Conservation (phyloP, 2,888 invertebrate genomes). For the Tipula vernalis region DNA sequence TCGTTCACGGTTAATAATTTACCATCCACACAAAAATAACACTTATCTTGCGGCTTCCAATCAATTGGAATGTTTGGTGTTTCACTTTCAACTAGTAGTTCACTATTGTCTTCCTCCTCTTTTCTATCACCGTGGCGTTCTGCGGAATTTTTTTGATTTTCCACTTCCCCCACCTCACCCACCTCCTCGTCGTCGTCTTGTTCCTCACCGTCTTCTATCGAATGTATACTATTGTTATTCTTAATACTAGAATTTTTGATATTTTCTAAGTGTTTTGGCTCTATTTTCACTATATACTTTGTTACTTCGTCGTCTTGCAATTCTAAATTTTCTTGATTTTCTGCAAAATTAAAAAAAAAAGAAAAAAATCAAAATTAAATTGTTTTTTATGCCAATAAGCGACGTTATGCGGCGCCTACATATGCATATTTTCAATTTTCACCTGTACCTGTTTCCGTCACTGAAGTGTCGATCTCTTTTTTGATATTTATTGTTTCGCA, state of each 20-base stretch:
- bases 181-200: not conserved
- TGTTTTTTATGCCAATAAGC: not conserved
- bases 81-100: slow-evolving; percentile 24
- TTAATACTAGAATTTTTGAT: slow-evolving; percentile 1
- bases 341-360: not conserved
- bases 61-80: slow-evolving; percentile 39
- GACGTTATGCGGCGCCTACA: no score
- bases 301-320: slow-evolving; percentile 20
- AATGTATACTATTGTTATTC: slow-evolving; percentile 21
- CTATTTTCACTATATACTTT: slow-evolving; percentile 14
- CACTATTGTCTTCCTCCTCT: slow-evolving; percentile 23
- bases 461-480: slow-evolving; percentile 6
- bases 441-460: not conserved
- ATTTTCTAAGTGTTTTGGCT: slow-evolving; percentile 14
- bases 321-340: slow-evolving; percentile 17
- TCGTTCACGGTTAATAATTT: slow-evolving; percentile 45
- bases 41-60: slow-evolving; percentile 75
- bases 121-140: slow-evolving; percentile 26
- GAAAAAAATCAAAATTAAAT: not conserved
- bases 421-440: not conserved
- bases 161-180: not conserved
- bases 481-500: slow-evolving; percentile 15
- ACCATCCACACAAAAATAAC: slow-evolving; percentile 71
- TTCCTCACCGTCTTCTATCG: not conserved
- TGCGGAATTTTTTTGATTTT: not conserved